Evolutionary conservation across 2,113 vertebrate species (phyloP), one percentile per base, ranked within the genome.

Genomic region (Dasyprocta punctata): DNA sequence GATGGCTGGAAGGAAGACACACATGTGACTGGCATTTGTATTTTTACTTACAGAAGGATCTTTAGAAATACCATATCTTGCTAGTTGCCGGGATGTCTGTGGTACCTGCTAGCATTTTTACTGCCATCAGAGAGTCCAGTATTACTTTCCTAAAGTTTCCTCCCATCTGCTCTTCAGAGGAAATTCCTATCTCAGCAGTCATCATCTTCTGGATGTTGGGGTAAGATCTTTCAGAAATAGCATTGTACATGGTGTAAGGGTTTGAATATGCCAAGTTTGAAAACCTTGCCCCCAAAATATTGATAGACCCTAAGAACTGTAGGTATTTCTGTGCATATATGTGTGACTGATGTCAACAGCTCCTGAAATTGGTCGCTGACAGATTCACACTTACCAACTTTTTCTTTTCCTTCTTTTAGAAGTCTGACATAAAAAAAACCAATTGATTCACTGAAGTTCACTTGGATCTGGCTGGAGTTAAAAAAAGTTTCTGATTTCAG

Each of bases 381-480:
- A 77, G 49, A 47, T 78, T 5, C n/a, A 11, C 26, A 60, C 54
- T 33, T n/a, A 58, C 56, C 63, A 49, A 6, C 20, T 65, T 83
- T 30, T 65, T 78, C 22, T 30, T 47, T 71, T 71, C 80, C 61
- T 95, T 83, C 36, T 52, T 83, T 81, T 67, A 61, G 52, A 95
- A 60, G 17, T 44, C 56, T 86, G 26, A 16, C 19, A 5, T 26
- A 73, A n/a, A 91, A 90, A 82, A 69, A n/a, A n/a, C n/a, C 58
- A 44, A 54, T 30, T 19, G 54, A 49, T 52, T 65, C 7, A 33
- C 33, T 77, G 56, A 81, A 38, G 10, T 88, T 94, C 38, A 65
- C 71, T 90, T 94, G 71, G 26, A 54, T 81, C 44, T 77, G 33
- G 26, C 41, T 88, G 63, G 92, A 82, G 78, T 86, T 41, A 92